These are phyloP conservation scores for Dicrurus megarhynchus DNA, from an alignment of 2,113 vertebrate genomes.

Conservation along the genomic window DNA sequence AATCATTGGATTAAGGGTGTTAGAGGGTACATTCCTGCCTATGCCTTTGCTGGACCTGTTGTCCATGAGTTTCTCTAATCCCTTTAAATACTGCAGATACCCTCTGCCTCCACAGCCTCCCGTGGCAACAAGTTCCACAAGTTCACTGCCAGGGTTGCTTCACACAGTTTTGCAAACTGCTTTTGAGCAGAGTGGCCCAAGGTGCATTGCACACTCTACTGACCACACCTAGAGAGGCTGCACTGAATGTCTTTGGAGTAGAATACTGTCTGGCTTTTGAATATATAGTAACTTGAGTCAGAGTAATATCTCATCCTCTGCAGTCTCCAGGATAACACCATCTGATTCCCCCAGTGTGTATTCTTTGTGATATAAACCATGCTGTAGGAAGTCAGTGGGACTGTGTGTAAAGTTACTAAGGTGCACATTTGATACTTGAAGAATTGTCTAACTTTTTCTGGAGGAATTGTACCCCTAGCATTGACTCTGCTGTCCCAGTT, in stretches of 20 bases:
- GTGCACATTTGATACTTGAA: neutral
- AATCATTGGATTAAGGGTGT: conserved; percentile 15
- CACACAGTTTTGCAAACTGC: neutral
- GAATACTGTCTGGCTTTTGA: neutral
- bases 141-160: neutral
- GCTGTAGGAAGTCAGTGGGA: neutral
- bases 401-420: neutral
- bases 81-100: neutral
- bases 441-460: neutral
- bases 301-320: neutral
- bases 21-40: neutral
- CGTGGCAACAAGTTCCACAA: neutral
- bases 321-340: neutral
- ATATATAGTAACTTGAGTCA: neutral
- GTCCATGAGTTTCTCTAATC: neutral
- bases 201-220: neutral
- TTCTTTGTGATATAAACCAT: neutral
- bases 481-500: neutral
- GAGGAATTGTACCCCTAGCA: neutral
- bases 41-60: neutral
- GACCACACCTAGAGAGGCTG: neutral
- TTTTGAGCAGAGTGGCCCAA: neutral
- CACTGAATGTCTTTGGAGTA: neutral
- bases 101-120: neutral
- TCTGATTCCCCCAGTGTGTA: neutral